Conservation (phyloP, 1,140 invertebrate species). For the Prorops nasuta region DNA sequence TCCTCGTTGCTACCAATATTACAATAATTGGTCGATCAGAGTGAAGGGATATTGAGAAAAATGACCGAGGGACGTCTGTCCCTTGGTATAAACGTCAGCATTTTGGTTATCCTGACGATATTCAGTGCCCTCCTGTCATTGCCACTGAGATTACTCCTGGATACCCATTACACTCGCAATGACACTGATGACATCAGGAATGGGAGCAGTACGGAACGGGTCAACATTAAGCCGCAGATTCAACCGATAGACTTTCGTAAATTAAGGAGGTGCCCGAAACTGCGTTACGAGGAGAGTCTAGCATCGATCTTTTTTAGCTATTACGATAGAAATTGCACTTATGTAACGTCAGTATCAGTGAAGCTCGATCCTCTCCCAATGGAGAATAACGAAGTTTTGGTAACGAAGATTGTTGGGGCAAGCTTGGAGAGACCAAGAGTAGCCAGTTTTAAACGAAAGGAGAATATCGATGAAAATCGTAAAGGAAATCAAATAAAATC, state of each 20-base stretch:
- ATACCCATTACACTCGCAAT: slow-evolving; percentile 28
- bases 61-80: slow-evolving; percentile 31
- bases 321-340: slow-evolving; percentile 46
- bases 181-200: slow-evolving; percentile 7
- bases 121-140: slow-evolving; percentile 39
- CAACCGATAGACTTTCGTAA: slow-evolving; percentile 31
- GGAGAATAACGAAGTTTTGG: neutral
- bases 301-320: slow-evolving; percentile 25
- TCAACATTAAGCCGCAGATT: neutral
- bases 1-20: no score
- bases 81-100: slow-evolving; percentile 41
- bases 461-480: slow-evolving; percentile 18
- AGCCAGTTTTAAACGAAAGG: slow-evolving; percentile 2
- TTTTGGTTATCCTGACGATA: slow-evolving; percentile 37
- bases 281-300: slow-evolving; percentile 30
- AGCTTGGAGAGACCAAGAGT: neutral
- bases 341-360: slow-evolving; percentile 1
- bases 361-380: neutral
- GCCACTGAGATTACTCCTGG: slow-evolving; percentile 37
- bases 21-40: no score
- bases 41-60: no score
- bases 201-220: neutral
- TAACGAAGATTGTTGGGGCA: neutral
- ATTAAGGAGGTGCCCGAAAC: slow-evolving; percentile 32
- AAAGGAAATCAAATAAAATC: slow-evolving; percentile 31